Evolutionary conservation across 2,113 vertebrate genomes (phyloP), one percentile per base, ranked within the genome.

Genomic region (Oreamnos americanus): DNA sequence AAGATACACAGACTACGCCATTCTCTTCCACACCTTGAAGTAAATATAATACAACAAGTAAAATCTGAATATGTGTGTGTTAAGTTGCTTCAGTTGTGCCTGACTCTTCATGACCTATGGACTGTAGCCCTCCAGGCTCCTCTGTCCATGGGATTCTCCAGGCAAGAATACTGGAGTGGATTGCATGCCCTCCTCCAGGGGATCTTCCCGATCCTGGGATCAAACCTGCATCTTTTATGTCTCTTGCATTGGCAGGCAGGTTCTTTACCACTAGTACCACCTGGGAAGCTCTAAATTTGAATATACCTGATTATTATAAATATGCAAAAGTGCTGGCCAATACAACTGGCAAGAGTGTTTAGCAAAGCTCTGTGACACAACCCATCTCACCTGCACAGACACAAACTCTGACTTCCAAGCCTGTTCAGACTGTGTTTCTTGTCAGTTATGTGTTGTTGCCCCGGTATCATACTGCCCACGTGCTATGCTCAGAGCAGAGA

Each of bases 371-470:
- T 78, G 28, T 81, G 91, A 96, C 82, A 92, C 53, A 93, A 91
- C 88, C 78, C 89, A 90, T 55, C 86, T 78, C 47, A 47, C n/a
- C 96, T 96, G 95, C 95, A 87, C 85, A 95, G 96, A 94, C 85
- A 90, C 97, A 92, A 90, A 36, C 47, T 45, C 98, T 98, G 98
- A 98, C 98, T 98, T 98, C 98, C 96, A 92, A 64, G 96, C 97
- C 96, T 95, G 94, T 95, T 92, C 82, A 62, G 98, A 96, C 97
- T 92, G 98, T 98, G 98, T 93, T 98, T 98, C 98, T 97, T 97
- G 98, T 99, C 98, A 98, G 98, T 97, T 98, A 85, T 92, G 93
- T 96, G 96, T 96, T 97, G 97, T 58, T 96, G 97, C 95, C 95
- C 88, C 76, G 94, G 97, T 98, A 92, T 98, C 97, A 91, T 87